Percentiles rank a stretch among this genome's conserved stretches.
Conservation (phyloP, 2,797 vertebrate genomes). For the Okamejei kenojei region DNA sequence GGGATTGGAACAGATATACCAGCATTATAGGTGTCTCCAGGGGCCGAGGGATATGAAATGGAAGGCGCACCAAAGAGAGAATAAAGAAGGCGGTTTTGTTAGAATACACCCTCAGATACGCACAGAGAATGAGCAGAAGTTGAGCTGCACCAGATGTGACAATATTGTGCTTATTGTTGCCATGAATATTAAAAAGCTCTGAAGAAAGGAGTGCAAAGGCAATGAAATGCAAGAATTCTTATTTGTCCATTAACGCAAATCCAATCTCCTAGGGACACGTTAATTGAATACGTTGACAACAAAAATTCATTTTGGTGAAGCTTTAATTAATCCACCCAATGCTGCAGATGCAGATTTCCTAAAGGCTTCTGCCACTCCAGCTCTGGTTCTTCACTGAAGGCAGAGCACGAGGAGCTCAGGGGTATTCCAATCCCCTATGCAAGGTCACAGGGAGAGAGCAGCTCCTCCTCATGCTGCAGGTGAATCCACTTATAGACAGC, state of each 20-base stretch:
- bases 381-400: too few species aligned
- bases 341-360: background rate
- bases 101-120: background rate
- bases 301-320: background rate
- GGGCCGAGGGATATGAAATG: background rate
- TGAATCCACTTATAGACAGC: background rate
- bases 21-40: background rate
- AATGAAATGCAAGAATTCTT: background rate
- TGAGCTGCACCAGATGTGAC: background rate
- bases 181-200: background rate
- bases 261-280: background rate
- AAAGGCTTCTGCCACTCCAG: background rate
- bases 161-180: background rate
- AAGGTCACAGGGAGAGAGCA: background rate
- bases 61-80: background rate
- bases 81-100: background rate
- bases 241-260: background rate
- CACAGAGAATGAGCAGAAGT: background rate
- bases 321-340: background rate
- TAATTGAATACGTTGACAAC: background rate
- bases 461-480: background rate
- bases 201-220: background rate
- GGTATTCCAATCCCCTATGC: too few species aligned
- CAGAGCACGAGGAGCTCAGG: too few species aligned
- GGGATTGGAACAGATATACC: background rate